Percentiles rank a stretch among this genome's conserved stretches.
Evolutionary conservation across 2,113 vertebrate genomes (phyloP).

Genomic region (Ammodytes dubius): DNA sequence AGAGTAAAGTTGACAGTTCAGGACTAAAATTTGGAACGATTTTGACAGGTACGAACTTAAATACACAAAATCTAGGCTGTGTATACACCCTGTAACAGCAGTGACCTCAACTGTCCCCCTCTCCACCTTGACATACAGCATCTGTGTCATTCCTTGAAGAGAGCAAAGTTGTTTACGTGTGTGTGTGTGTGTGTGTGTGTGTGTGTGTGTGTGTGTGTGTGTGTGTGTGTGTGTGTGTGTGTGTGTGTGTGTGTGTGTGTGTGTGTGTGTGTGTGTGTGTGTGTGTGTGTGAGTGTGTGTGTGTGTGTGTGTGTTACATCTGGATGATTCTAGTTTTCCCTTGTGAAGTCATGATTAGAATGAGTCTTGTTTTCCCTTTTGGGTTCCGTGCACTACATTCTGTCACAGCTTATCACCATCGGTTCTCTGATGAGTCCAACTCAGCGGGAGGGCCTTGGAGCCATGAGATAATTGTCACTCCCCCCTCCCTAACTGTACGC

Average conservation of each 20-base stretch:
- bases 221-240: constrained; percentile 14
- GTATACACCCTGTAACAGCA: too few species aligned
- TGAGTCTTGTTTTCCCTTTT: constrained; percentile 36
- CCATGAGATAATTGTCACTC: constrained; percentile 61
- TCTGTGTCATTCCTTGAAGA: constrained; percentile 32
- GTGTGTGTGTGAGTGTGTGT: constrained; percentile 14
- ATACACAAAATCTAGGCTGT: too few species aligned
- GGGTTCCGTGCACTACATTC: constrained; percentile 33
- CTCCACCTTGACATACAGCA: constrained; percentile 10
- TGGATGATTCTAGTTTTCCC: constrained; percentile 29
- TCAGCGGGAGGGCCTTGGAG: constrained; percentile 43
- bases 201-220: constrained; percentile 14
- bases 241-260: constrained; percentile 14
- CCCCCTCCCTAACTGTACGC: background rate
- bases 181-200: constrained; percentile 15
- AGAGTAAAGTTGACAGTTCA: too few species aligned
- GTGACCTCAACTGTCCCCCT: too few species aligned
- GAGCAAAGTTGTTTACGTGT: constrained; percentile 24
- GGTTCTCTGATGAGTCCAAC: constrained; percentile 49
- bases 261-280: constrained; percentile 14
- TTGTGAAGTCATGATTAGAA: constrained; percentile 42
- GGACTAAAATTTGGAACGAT: too few species aligned
- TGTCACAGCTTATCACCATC: constrained; percentile 54
- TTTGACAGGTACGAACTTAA: too few species aligned
- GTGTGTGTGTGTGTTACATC: constrained; percentile 23